Evolutionary conservation across 2,113 vertebrate genomes (phyloP), one percentile per base, ranked within the genome.

Genomic region (Pseudorasbora parva): DNA sequence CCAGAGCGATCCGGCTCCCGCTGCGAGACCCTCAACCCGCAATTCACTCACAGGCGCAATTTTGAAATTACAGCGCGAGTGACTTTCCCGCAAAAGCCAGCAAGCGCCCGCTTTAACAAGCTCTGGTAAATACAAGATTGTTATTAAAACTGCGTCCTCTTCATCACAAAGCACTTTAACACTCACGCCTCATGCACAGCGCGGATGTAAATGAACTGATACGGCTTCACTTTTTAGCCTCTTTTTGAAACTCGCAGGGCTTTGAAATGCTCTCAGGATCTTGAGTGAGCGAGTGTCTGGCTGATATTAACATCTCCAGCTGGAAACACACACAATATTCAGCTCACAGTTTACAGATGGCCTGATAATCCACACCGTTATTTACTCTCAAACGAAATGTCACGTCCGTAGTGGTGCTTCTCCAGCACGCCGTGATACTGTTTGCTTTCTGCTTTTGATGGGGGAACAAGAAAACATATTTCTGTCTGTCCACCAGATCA

Each of bases 401-500:
- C 95, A 94, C 90, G 91, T 89, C 93, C 93, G 93, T 69, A 54
- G 7, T 41, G 33, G 5, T 87, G 88, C 91, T 93, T 94, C 92
- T 95, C 89, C 64, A 5, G 64, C 30, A 1, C 86, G 84, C 75
- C 56, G 92, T 92, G 91, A 93, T 94, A 93, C 95, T 97, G 95
- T 98, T 97, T 96, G 95, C 95, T 94, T 93, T 95, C 94, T 93
- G 92, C 94, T 91, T 95, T 94, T 97, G 95, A 96, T 96, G 95
- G 95, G 95, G 93, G 94, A 94, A 93, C 90, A 90, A 94, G 93
- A 92, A 92, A 93, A 97, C 96, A 95, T 96, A 96, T 97, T 97
- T 96, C 95, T 97, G 94, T 96, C 95, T 95, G 90, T 94, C 93
- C 93, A 91, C 91, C 92, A 94, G 96, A 98, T 98, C 97, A 97